A percentile compares a stretch with the other conserved stretches of the same genome.
phyloP scores from a whole-genome alignment of 2,888 invertebrate genomes.

The Galeruca laticollis region DNA sequence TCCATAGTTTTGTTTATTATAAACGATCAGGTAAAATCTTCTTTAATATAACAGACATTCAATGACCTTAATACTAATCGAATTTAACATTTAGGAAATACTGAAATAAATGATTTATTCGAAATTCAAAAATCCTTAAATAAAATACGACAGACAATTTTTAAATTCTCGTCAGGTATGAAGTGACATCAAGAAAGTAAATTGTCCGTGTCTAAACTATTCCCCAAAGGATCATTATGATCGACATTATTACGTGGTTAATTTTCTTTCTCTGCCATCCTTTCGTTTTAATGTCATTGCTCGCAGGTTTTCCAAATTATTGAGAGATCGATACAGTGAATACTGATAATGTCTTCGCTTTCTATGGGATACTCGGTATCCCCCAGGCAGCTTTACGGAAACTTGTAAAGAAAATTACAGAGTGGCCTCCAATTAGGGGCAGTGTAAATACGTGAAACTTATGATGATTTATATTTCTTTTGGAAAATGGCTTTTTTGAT shows the following conservation, averaged over 20 bases:
- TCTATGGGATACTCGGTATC: neutral
- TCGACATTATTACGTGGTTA: constrained; percentile 57
- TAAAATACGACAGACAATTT: constrained; percentile 30
- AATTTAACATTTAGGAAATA: constrained; percentile 23
- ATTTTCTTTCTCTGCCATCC: constrained; percentile 51
- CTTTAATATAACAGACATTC: no score
- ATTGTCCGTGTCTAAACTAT: constrained; percentile 51
- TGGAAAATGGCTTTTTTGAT: no score
- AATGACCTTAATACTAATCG: no score
- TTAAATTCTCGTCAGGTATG: constrained; percentile 51
- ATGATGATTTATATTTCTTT: no score
- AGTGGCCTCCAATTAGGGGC: neutral
- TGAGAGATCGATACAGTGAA: constrained; percentile 24
- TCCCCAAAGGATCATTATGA: constrained; percentile 55
- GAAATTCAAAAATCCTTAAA: constrained; percentile 39
- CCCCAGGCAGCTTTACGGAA: neutral
- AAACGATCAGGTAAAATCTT: no score
- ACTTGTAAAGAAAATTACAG: neutral
- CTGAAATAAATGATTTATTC: constrained; percentile 34
- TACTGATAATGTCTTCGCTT: constrained; percentile 17
- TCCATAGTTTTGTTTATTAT: no score
- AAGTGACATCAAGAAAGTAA: constrained; percentile 49
- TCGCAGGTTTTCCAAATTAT: constrained; percentile 20
- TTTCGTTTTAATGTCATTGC: constrained; percentile 33
- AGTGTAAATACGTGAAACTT: neutral